Conservation (phyloP, 1,140 invertebrate species). For the Ceratina calcarata region DNA sequence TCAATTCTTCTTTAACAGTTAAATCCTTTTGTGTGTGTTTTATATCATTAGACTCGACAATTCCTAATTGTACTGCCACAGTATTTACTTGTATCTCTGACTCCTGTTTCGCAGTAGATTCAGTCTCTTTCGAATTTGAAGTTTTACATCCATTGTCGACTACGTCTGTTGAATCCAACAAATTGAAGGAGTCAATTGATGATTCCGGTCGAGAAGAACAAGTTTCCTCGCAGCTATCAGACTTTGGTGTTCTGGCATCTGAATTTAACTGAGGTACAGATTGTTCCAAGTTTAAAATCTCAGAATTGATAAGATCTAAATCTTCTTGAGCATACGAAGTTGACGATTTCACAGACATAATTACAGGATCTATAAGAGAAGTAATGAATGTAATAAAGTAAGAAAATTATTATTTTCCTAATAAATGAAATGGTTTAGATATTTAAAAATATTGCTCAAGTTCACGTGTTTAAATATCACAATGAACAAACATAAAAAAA, state of each 20-base stretch:
- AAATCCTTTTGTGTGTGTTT: constrained; percentile 52
- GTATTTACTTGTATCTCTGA: constrained; percentile 55
- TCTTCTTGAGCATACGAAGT: constrained; percentile 71
- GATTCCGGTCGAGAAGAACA: constrained; percentile 57
- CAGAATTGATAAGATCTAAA: constrained; percentile 69
- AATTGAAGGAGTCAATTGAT: constrained; percentile 56
- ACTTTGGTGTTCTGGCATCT: constrained; percentile 55
- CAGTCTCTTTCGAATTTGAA: constrained; percentile 15
- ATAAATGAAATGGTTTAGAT: background rate
- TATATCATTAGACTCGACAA: constrained; percentile 53
- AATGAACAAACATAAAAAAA: too few relatives aligned
- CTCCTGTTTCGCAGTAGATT: constrained; percentile 20
- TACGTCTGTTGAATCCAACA: constrained; percentile 46
- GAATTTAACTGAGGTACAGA: constrained; percentile 48
- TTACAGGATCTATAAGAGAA: constrained; percentile 69
- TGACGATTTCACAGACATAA: constrained; percentile 69
- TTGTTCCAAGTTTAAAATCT: constrained; percentile 64
- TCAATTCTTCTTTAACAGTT: constrained; percentile 51
- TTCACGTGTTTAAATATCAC: too few relatives aligned
- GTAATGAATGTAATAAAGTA: too few relatives aligned
- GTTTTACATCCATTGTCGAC: constrained; percentile 43
- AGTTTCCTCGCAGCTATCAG: constrained; percentile 55
- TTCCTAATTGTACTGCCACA: constrained; percentile 53
- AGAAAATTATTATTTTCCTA: background rate
- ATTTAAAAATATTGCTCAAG: too few relatives aligned